phyloP scores from a whole-genome alignment of 2,797 vertebrate genomes.

The Vespertilio murinus region DNA sequence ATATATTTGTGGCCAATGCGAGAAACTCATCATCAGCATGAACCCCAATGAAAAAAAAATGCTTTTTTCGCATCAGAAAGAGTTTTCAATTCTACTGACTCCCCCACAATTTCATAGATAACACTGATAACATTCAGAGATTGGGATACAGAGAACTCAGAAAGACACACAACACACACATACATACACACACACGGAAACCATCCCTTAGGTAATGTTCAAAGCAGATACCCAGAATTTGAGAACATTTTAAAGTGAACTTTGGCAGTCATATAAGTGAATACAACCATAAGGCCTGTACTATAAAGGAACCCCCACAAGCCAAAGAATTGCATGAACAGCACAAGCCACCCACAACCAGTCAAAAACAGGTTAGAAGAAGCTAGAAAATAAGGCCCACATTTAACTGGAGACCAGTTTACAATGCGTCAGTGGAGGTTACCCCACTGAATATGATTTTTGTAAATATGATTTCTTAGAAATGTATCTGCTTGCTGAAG shows the following conservation, averaged over 20 bases:
- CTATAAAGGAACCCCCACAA: background rate
- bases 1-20: background rate
- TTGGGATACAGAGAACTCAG: background rate
- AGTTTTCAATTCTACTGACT: background rate
- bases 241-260: background rate
- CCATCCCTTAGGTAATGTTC: background rate
- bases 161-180: background rate
- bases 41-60: background rate
- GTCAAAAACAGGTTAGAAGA: background rate
- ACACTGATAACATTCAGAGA: background rate
- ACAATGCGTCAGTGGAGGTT: background rate
- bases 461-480: background rate
- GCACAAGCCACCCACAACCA: background rate
- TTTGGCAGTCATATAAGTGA: background rate
- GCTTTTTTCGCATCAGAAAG: background rate
- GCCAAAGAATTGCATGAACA: background rate
- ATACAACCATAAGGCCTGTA: background rate
- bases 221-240: background rate
- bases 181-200: background rate
- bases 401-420: background rate
- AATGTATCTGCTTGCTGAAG: background rate
- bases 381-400: background rate
- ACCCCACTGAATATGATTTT: background rate
- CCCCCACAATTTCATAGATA: background rate
- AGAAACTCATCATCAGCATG: background rate